Conservation (phyloP, 2,888 invertebrate species). For the Anthophora plumipes region DNA sequence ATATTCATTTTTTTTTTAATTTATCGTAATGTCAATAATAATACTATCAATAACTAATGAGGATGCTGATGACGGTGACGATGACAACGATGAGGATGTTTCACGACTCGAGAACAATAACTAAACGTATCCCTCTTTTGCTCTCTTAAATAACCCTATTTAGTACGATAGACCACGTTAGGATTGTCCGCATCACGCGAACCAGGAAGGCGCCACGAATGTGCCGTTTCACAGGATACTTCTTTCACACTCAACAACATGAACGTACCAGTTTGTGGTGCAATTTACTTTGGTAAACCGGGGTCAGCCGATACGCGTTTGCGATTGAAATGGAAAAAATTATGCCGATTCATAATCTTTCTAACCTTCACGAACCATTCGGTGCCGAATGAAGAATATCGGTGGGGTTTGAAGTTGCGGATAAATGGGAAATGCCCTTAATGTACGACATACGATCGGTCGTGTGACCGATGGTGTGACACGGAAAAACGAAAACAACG, state of each 20-base stretch:
- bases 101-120: constrained; percentile 56
- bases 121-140: constrained; percentile 43
- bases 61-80: constrained; percentile 61
- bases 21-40: constrained; percentile 71
- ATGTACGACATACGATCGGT: not conserved
- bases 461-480: not conserved
- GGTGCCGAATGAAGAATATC: no score
- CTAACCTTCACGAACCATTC: no score
- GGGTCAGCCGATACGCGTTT: constrained; percentile 32
- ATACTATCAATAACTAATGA: constrained; percentile 69
- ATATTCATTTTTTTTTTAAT: constrained; percentile 62
- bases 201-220: constrained; percentile 53
- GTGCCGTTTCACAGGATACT: constrained; percentile 41
- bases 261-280: constrained; percentile 32
- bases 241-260: constrained; percentile 50
- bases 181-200: constrained; percentile 56
- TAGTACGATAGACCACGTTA: constrained; percentile 68
- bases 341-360: not conserved
- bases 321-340: constrained; percentile 16
- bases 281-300: not conserved
- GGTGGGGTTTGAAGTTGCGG: not conserved
- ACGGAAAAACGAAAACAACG: constrained; percentile 18
- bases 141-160: constrained; percentile 44
- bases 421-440: constrained; percentile 50
- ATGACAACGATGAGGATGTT: constrained; percentile 66